A percentile compares a stretch with the other conserved stretches of the same genome.
Conservation (phyloP, 1,140 invertebrate genomes). For the Globodera rostochiensis region DNA sequence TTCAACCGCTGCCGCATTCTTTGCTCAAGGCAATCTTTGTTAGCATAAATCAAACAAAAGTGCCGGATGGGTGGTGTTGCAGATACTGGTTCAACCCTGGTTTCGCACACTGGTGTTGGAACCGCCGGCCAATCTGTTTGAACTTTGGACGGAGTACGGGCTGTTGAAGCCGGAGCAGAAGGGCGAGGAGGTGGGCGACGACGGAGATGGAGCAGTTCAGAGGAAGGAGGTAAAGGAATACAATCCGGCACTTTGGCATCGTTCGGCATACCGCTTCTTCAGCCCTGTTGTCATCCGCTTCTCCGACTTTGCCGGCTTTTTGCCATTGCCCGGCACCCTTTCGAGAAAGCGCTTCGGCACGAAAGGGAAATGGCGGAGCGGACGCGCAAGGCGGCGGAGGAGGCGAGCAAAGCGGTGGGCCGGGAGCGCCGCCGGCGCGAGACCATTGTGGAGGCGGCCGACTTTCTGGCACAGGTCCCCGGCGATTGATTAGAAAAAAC, state of each 20-base stretch:
- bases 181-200: neutral
- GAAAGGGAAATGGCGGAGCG: slow-evolving; percentile 52
- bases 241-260: neutral
- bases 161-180: slow-evolving; percentile 44
- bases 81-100: slow-evolving; percentile 36
- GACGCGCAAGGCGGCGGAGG: slow-evolving; percentile 58
- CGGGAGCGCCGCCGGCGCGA: slow-evolving; percentile 49
- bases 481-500: neutral
- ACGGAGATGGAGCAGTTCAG: too few relatives aligned
- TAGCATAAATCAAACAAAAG: slow-evolving; percentile 2
- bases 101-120: slow-evolving; percentile 51
- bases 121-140: slow-evolving; percentile 54
- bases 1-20: slow-evolving; percentile 21
- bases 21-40: slow-evolving; percentile 26
- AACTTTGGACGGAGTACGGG: slow-evolving; percentile 63
- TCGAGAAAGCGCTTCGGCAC: slow-evolving; percentile 38
- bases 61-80: slow-evolving; percentile 13
- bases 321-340: neutral
- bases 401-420: slow-evolving; percentile 41
- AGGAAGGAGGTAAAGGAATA: neutral
- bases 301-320: neutral
- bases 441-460: slow-evolving; percentile 52
- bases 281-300: neutral
- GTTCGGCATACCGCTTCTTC: too few relatives aligned
- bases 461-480: slow-evolving; percentile 43